Base-by-base conservation (phyloP, 2,113 vertebrate species). In the Myanophis thanlyinensis region DNA sequence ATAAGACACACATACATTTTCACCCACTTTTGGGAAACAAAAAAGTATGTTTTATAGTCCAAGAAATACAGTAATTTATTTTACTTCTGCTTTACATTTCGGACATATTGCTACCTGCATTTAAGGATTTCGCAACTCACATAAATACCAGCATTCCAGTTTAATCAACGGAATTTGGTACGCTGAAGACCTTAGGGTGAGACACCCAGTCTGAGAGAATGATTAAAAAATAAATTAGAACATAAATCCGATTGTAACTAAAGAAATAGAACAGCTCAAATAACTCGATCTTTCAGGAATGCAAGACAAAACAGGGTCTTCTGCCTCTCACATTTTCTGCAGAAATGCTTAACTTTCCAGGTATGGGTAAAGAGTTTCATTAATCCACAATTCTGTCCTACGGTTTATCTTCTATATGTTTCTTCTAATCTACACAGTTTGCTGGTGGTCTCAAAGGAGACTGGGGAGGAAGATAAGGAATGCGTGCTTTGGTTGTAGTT, bases 391-490 rank as follows among this genome's bases (percentile, higher is more conserved):
- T 90, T 0, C 2, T 85, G 85, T 30, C 44, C 9, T 20, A 92
- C 49, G 51, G 40, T 27, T 67, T 6, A 0, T 91, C 25, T 48
- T 85, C 54, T 52, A 54, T 0, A 0, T 91, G 84, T 86, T 40
- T 92, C 13, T n/a, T 56, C 1, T 51, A 54, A 87, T 20, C 44
- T 22, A 0, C 0, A 22, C 73, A 91, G 35, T 85, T 93, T 94
- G 27, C 59, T 85, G 0, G 0, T 53, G 49, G 35, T 22, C 88
- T n/a, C 89, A 0, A 0, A 56, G n/a, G 6, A 92, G 23, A 48
- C 90, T 47, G 30, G 40, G 0, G 27, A 11, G 10, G 67, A 25
- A 92, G 40, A 73, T 22, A 92, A 53, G 10, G 25, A 90, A 87
- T 89, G 44, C 53, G 92, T 93, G 13, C 67, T 90, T 20, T 85